These are phyloP conservation scores for Rhadinocentrus ornatus DNA, from an alignment of 2,797 vertebrate genomes.

Conservation along the genomic window DNA sequence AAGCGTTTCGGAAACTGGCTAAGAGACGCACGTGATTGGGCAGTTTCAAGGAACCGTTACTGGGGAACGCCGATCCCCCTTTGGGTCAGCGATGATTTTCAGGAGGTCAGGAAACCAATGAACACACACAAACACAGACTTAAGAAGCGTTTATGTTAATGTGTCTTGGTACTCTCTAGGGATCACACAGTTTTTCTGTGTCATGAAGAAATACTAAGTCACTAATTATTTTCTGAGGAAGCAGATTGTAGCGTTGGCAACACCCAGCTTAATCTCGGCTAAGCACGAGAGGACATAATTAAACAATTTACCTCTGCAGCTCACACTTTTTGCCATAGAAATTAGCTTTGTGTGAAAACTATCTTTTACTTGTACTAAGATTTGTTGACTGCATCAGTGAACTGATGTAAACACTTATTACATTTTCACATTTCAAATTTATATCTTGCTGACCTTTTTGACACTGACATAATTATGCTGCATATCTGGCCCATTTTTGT, in stretches of 20 bases:
- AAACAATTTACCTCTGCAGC: constrained; percentile 51
- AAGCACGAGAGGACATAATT: constrained; percentile 37
- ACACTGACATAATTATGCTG: constrained; percentile 41
- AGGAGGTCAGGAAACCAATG: constrained; percentile 70
- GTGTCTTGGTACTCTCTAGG: constrained; percentile 22
- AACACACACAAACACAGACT: constrained; percentile 11
- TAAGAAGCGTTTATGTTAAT: constrained; percentile 26
- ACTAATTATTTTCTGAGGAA: constrained; percentile 25
- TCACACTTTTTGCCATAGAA: constrained; percentile 40
- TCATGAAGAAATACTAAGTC: constrained; percentile 45
- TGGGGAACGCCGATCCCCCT: constrained; percentile 98
- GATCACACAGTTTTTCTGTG: constrained; percentile 37
- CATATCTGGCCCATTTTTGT: constrained; percentile 21
- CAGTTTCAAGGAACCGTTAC: constrained; percentile 95
- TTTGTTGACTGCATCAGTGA: too few relatives aligned
- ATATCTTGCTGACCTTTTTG: constrained; percentile 53
- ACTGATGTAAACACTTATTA: constrained; percentile 5
- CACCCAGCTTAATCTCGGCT: constrained; percentile 37
- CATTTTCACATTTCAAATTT: constrained; percentile 20
- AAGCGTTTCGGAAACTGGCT: constrained; percentile 99
- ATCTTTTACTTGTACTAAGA: constrained; percentile 19
- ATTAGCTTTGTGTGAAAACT: constrained; percentile 8
- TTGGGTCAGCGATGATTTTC: constrained; percentile 94
- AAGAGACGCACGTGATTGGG: constrained; percentile 95
- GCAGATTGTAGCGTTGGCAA: constrained; percentile 12